Evolutionary conservation across 2,888 invertebrate genomes (phyloP).

Genomic region (Marronus borbonicus): DNA sequence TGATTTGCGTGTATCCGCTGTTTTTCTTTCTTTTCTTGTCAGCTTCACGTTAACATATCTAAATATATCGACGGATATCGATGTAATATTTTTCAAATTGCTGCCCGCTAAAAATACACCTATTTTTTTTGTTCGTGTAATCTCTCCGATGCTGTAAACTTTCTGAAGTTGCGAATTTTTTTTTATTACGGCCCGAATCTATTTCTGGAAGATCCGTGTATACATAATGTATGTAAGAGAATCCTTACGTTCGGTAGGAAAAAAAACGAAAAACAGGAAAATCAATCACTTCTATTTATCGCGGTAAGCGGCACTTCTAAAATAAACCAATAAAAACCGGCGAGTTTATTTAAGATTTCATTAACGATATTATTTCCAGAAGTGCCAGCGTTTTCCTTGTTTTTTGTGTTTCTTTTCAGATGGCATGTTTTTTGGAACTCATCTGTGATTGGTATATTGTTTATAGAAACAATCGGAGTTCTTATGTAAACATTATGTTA

Average conservation of each 20-base stretch:
- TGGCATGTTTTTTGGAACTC: too few relatives aligned
- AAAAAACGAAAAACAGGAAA: constrained; percentile 22
- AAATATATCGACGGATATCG: constrained; percentile 16
- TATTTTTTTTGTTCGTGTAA: background rate
- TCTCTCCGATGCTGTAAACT: background rate
- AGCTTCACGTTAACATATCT: constrained; percentile 9
- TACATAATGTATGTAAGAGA: background rate
- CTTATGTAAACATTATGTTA: too few relatives aligned
- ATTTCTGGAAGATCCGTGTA: constrained; percentile 12
- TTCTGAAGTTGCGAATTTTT: background rate
- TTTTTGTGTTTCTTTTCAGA: too few relatives aligned
- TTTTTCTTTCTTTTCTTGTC: background rate
- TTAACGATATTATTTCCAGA: background rate
- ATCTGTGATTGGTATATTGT: too few relatives aligned
- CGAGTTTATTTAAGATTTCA: constrained; percentile 17
- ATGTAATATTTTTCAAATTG: constrained; percentile 15
- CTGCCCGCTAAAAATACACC: constrained; percentile 20
- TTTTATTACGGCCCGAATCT: constrained; percentile 16
- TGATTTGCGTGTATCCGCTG: background rate
- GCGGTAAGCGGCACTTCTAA: background rate
- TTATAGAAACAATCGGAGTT: too few relatives aligned
- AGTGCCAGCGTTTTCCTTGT: too few relatives aligned
- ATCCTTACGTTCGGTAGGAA: background rate
- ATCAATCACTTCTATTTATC: constrained; percentile 23
- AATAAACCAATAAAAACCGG: constrained; percentile 13